Base-by-base conservation (phyloP, 2,888 invertebrate genomes). In the Lithophane ornitopus region DNA sequence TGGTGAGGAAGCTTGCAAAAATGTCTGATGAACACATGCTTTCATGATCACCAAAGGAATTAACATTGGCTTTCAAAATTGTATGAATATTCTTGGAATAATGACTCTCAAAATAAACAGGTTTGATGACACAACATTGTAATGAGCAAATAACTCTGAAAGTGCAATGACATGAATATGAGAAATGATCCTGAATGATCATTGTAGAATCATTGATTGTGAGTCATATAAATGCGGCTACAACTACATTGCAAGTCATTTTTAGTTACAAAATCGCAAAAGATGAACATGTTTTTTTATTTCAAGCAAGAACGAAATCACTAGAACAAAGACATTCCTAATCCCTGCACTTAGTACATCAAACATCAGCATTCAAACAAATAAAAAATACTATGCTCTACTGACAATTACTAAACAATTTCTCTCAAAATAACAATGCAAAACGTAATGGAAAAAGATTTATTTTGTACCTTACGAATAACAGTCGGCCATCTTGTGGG, bases 401-500 rank as follows among this genome's bases (percentile, higher is more conserved):
- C 76, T 77, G 70, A 83, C 74, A 83, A 81, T 52, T 81, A 76
- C 80, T 76, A 80, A 82, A 79, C 72, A 85, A 85, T 74, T 69
- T 63, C 82, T 89, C 88, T 86, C 88, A 87, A 87, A 89, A 76
- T 81, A 88, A 88, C 78, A 85, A 84, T 85, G 86, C 82, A 84
- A 85, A 88, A 90, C 83, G 85, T 82, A 90, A 91, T 87, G 88
- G 89, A 91, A 93, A 92, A 92, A 90, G 89, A 92, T 93, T 92
- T 93, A 92, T 94, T 94, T 93, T 87, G 93, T 95, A 96, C 96
- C 95, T 96, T 95, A 96, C 95, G 94, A 96, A 95, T 94, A 96
- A 95, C 94, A 95, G 96, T 95, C 96, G 96, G 96, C 96, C 96
- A 96, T 96, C 95, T 96, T 96, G 96, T 95, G 93, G 96, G 94